Conservation (phyloP, 2,888 invertebrate species). For the Rutpela maculata region DNA sequence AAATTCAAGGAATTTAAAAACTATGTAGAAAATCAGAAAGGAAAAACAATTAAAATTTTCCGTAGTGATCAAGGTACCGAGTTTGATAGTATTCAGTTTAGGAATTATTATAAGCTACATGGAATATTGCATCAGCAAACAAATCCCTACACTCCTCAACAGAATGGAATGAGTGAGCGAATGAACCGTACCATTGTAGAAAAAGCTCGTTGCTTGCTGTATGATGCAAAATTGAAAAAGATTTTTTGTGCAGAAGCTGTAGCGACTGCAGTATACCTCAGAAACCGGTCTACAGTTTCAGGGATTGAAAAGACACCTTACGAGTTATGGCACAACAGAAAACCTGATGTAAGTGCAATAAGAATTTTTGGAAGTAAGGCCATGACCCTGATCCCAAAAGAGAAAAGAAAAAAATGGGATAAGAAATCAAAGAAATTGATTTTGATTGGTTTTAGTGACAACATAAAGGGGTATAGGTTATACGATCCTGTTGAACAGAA, state of each 20-base stretch:
- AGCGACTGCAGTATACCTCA: not conserved
- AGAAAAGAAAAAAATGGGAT: too few species aligned
- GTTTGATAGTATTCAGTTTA: too few species aligned
- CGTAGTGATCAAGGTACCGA: too few species aligned
- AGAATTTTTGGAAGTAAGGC: conserved; percentile 11
- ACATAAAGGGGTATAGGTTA: conserved; percentile 50
- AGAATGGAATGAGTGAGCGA: conserved; percentile 43
- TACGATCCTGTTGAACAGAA: conserved; percentile 45
- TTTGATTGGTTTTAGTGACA: conserved; percentile 50
- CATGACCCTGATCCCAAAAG: too few species aligned
- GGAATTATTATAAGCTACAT: too few species aligned
- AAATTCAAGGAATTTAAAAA: conserved; percentile 25
- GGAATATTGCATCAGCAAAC: too few species aligned
- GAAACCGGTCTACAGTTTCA: not conserved
- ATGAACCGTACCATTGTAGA: conserved; percentile 48
- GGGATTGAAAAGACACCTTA: not conserved
- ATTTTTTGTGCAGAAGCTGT: conserved; percentile 30
- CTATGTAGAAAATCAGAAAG: too few species aligned
- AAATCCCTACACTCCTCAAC: too few species aligned
- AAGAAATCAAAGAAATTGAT: conserved; percentile 44
- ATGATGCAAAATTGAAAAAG: conserved; percentile 38
- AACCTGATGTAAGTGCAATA: not conserved
- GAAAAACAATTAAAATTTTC: too few species aligned
- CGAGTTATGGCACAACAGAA: conserved; percentile 21
- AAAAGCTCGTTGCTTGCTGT: conserved; percentile 44